Conservation (phyloP, 1,140 invertebrate species). For the Lucilia sericata region DNA sequence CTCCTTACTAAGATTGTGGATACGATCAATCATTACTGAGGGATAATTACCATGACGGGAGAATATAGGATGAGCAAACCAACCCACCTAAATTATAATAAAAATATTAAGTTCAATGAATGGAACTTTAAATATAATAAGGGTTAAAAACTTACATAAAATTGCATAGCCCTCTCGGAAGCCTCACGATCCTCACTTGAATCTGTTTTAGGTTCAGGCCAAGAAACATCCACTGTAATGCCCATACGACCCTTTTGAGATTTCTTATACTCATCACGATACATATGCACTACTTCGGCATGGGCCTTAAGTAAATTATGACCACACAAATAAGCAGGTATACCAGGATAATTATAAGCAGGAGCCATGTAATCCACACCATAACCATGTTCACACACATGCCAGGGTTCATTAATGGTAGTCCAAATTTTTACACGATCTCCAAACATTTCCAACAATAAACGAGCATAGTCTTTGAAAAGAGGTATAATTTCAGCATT, state of each 20-base stretch:
- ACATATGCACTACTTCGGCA: conserved; percentile 76
- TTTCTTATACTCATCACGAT: conserved; percentile 73
- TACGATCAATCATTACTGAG: conserved; percentile 70
- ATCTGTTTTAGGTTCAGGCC: conserved; percentile 73
- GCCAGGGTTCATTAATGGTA: conserved; percentile 81
- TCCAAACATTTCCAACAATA: conserved; percentile 73
- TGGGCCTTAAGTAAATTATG: conserved; percentile 76
- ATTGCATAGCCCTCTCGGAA: conserved; percentile 70
- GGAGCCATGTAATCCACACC: conserved; percentile 72
- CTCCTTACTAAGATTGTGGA: conserved; percentile 71
- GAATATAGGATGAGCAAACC: conserved; percentile 75
- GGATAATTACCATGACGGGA: conserved; percentile 75
- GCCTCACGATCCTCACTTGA: conserved; percentile 70
- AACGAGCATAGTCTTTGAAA: conserved; percentile 74
- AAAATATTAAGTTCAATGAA: too few species aligned
- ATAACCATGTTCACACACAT: conserved; percentile 75
- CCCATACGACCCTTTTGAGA: conserved; percentile 74
- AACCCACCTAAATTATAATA: conserved; percentile 69
- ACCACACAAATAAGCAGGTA: conserved; percentile 73
- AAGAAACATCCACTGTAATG: conserved; percentile 73
- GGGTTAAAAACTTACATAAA: conserved; percentile 68
- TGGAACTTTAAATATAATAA: not conserved
- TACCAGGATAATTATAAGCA: conserved; percentile 71
- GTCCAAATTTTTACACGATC: conserved; percentile 76
- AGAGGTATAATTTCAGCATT: conserved; percentile 73